Conservation (phyloP, 1,140 invertebrate species). For the Plodia interpunctella region DNA sequence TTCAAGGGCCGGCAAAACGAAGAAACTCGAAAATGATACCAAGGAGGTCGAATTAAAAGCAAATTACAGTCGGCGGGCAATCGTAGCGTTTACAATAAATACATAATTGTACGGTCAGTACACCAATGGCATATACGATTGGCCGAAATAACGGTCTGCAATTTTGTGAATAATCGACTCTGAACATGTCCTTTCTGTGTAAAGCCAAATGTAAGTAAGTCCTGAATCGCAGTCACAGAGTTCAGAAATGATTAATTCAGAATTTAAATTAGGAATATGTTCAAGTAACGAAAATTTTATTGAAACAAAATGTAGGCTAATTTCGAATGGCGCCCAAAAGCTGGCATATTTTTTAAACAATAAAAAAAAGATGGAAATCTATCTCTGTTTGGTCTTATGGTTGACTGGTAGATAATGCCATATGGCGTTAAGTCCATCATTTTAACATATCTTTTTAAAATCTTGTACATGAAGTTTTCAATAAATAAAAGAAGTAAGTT, state of each 20-base stretch:
- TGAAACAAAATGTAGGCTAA: too few relatives aligned
- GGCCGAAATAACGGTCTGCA: constrained; percentile 62
- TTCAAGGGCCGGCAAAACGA: constrained; percentile 46
- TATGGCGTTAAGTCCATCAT: too few relatives aligned
- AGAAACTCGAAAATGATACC: constrained; percentile 73
- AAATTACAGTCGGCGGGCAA: constrained; percentile 71
- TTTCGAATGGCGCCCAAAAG: background rate
- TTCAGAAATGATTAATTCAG: background rate
- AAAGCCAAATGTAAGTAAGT: background rate
- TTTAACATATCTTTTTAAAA: too few relatives aligned
- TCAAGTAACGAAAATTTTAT: too few relatives aligned
- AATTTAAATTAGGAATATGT: background rate
- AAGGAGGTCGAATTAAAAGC: constrained; percentile 73
- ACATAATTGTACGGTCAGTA: constrained; percentile 73
- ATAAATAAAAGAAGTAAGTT: too few relatives aligned
- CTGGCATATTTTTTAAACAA: too few relatives aligned
- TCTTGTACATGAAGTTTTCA: too few relatives aligned
- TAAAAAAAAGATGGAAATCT: too few relatives aligned
- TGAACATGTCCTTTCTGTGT: constrained; percentile 20
- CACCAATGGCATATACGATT: constrained; percentile 72
- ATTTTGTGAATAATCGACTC: constrained; percentile 55
- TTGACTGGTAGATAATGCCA: too few relatives aligned
- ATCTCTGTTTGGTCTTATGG: too few relatives aligned
- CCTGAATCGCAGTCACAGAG: background rate
- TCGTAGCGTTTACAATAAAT: constrained; percentile 75